These are phyloP conservation scores for Gila robusta DNA, from an alignment of 2,797 vertebrate genomes.

Conservation along the genomic window DNA sequence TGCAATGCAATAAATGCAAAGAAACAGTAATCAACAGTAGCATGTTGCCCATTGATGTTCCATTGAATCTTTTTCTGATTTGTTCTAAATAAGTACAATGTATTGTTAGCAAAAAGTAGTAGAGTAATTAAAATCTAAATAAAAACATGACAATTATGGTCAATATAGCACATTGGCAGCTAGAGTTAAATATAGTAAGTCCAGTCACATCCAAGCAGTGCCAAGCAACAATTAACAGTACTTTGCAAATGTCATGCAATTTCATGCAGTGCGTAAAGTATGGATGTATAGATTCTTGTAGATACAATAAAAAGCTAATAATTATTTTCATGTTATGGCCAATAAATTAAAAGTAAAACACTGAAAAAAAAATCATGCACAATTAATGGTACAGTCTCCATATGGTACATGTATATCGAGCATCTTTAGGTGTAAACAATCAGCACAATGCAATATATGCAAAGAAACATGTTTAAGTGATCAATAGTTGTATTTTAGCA, in stretches of 20 bases:
- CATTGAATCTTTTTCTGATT: neutral
- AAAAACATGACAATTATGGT: neutral
- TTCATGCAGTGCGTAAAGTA: neutral
- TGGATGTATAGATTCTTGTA: neutral
- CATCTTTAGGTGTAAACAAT: conserved; percentile 1
- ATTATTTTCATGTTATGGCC: neutral
- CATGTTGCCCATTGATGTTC: neutral
- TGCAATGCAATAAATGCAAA: neutral
- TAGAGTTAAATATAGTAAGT: conserved; percentile 47
- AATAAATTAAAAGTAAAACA: neutral
- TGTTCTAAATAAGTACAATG: neutral
- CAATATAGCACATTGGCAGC: conserved; percentile 8
- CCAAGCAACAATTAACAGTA: neutral
- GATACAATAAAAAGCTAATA: neutral
- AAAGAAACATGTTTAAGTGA: conserved; percentile 6
- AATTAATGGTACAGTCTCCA: neutral
- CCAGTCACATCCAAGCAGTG: neutral
- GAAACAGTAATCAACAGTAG: neutral
- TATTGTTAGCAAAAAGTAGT: neutral
- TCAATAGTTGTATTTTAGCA: conserved; percentile 12
- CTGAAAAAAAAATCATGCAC: neutral
- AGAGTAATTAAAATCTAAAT: neutral
- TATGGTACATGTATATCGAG: neutral
- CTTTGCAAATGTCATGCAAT: neutral
- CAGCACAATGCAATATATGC: conserved; percentile 2